Evolutionary conservation across 2,797 vertebrate species (phyloP).

Genomic region (Trematomus bernacchii): DNA sequence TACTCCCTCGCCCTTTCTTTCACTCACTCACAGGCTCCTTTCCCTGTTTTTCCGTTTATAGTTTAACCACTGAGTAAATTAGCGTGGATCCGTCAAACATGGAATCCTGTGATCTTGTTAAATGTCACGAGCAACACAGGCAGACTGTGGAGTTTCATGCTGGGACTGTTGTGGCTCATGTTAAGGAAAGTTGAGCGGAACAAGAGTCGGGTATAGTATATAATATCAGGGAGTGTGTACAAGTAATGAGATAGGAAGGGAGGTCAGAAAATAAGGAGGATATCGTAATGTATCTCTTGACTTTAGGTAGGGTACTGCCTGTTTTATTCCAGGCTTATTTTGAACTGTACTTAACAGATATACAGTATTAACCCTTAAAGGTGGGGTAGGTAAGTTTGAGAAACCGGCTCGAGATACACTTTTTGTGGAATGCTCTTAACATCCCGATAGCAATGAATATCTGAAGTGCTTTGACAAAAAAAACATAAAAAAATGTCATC

Average conservation of each 20-base stretch:
- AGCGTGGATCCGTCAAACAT: conserved; percentile 70
- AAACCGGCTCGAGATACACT: too few species aligned
- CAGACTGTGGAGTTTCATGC: neutral
- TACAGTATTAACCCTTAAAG: too few species aligned
- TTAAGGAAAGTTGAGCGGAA: neutral
- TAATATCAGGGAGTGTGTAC: neutral
- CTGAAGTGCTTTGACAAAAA: too few species aligned
- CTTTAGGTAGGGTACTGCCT: neutral
- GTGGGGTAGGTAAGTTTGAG: too few species aligned
- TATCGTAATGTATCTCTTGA: neutral
- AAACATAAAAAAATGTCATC: too few species aligned
- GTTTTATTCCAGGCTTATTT: neutral
- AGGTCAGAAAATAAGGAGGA: neutral
- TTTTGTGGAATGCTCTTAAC: too few species aligned
- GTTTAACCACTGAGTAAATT: conserved; percentile 66
- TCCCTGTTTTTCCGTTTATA: conserved; percentile 1
- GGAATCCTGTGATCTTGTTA: conserved; percentile 74
- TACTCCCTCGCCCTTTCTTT: conserved; percentile 35
- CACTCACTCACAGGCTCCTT: conserved; percentile 16
- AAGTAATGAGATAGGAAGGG: neutral
- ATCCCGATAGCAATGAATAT: too few species aligned
- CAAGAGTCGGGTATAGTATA: neutral
- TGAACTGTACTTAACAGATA: neutral
- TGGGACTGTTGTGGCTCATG: conserved; percentile 12
- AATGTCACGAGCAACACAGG: conserved; percentile 68